These are phyloP conservation scores for Drosophila maculinotata DNA, from an alignment of 2,888 invertebrate genomes.

Conservation along the genomic window DNA sequence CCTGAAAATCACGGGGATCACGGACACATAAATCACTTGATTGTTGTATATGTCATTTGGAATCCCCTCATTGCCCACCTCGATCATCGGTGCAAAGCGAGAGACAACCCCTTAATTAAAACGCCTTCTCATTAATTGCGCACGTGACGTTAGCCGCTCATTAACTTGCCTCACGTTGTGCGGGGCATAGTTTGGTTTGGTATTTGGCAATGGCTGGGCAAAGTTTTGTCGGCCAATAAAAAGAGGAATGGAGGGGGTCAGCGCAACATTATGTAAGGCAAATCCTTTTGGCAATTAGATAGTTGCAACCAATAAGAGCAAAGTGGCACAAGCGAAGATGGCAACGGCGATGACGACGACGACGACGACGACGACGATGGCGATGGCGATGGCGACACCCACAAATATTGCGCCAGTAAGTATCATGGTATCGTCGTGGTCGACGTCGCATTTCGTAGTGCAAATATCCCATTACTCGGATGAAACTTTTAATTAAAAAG, in stretches of 20 bases:
- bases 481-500: constrained; percentile 82
- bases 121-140: constrained; percentile 72
- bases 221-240: constrained; percentile 62
- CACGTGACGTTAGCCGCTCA: constrained; percentile 74
- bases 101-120: constrained; percentile 62
- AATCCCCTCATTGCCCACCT: constrained; percentile 16
- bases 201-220: constrained; percentile 45
- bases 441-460: constrained; percentile 72
- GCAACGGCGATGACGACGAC: not conserved
- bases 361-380: not conserved
- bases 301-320: constrained; percentile 66
- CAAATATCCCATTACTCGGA: constrained; percentile 80
- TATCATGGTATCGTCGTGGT: constrained; percentile 63
- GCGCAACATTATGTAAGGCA: constrained; percentile 73
- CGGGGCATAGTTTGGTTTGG: constrained; percentile 66
- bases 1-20: constrained; percentile 12
- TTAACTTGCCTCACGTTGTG: constrained; percentile 63
- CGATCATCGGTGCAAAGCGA: constrained; percentile 12
- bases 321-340: constrained; percentile 33
- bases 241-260: constrained; percentile 46
- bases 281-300: constrained; percentile 79
- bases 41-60: constrained; percentile 1
- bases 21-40: constrained; percentile 4
- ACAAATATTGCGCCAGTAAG: constrained; percentile 73
- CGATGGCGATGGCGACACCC: constrained; percentile 44